These are phyloP conservation scores for Temnothorax curvispinosus DNA, from an alignment of 1,140 invertebrate genomes.

Conservation along the genomic window DNA sequence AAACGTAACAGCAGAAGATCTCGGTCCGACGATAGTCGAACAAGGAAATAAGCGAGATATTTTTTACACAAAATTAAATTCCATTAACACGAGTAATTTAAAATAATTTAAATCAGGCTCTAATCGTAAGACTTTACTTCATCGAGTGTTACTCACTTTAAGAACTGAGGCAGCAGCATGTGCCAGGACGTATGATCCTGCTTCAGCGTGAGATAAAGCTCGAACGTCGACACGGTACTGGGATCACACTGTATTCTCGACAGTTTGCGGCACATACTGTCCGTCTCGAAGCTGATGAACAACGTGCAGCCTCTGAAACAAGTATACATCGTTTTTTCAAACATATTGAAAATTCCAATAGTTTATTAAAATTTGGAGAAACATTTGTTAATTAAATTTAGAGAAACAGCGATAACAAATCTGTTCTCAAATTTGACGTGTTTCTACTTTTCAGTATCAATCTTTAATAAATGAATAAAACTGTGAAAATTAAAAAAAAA, in stretches of 20 bases:
- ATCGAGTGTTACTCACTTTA: conserved; percentile 90
- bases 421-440: neutral
- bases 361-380: neutral
- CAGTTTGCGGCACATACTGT: conserved; percentile 87
- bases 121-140: neutral
- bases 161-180: conserved; percentile 92
- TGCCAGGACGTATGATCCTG: conserved; percentile 94
- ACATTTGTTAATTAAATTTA: neutral
- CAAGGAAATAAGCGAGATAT: neutral
- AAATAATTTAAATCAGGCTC: conserved; percentile 10
- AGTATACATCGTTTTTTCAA: conserved; percentile 34
- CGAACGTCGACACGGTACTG: conserved; percentile 93
- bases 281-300: conserved; percentile 91
- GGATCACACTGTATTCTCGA: conserved; percentile 92
- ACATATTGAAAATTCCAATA: neutral
- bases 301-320: conserved; percentile 89
- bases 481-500: neutral
- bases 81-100: neutral
- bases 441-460: neutral
- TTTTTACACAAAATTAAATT: neutral
- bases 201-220: conserved; percentile 93
- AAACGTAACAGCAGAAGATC: neutral
- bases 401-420: neutral
- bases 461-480: neutral
- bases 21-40: neutral